Percentiles rank a stretch among this genome's conserved stretches.
phyloP scores from a whole-genome alignment of 1,140 invertebrate species.

The Gonioctena quinquepunctata region DNA sequence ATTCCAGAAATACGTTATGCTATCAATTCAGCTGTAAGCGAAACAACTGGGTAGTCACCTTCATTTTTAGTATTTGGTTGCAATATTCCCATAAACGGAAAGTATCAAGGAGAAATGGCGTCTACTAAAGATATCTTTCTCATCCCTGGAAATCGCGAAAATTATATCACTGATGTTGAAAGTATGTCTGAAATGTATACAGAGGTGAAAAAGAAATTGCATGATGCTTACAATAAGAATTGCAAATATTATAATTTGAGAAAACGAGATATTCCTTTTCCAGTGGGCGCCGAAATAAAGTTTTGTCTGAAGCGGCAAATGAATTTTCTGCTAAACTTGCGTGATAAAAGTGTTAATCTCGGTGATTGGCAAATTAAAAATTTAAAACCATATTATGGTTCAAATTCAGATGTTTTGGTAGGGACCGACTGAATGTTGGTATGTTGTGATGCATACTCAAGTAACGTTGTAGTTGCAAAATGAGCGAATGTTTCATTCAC shows the following conservation, averaged over 20 bases:
- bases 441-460: too few relatives aligned
- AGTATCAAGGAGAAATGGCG: not conserved
- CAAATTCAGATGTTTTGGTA: not conserved
- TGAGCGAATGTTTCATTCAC: not conserved
- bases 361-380: not conserved
- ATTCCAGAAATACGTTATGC: not conserved
- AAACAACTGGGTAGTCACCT: not conserved
- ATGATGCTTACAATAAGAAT: not conserved
- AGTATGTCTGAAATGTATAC: not conserved
- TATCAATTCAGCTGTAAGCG: not conserved
- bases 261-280: not conserved
- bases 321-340: not conserved
- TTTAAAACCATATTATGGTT: not conserved
- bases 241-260: not conserved
- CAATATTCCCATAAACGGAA: not conserved
- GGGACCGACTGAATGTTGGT: not conserved
- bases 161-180: not conserved
- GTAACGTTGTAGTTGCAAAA: not conserved
- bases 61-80: not conserved
- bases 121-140: not conserved
- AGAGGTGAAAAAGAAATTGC: not conserved
- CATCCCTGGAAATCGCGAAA: not conserved
- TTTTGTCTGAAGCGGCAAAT: not conserved
- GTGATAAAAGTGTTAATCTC: not conserved
- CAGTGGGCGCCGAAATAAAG: not conserved